phyloP scores from a whole-genome alignment of 2,888 invertebrate species.

The Phymatocera aterrima region DNA sequence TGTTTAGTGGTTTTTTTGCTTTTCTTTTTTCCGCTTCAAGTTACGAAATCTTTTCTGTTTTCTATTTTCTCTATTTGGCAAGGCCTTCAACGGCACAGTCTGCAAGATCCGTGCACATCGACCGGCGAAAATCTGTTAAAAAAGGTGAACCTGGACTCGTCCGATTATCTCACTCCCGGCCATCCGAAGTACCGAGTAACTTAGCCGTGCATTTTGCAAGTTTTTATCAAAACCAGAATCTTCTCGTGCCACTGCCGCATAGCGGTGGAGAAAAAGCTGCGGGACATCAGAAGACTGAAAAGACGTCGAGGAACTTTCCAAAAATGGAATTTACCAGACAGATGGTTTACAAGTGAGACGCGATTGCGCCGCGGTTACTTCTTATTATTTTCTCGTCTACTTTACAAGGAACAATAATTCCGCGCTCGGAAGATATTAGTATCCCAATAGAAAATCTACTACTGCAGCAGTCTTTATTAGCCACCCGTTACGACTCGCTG shows the following conservation, averaged over 20 bases:
- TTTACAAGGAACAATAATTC: neutral
- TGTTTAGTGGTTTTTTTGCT: neutral
- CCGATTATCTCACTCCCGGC: conserved; percentile 25
- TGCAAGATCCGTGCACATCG: neutral
- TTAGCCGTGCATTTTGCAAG: conserved; percentile 62
- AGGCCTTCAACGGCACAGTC: conserved; percentile 13
- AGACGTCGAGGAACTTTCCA: conserved; percentile 41
- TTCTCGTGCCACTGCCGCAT: conserved; percentile 2
- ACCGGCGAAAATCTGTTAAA: neutral
- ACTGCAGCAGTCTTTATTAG: neutral
- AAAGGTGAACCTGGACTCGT: neutral
- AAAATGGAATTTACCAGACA: conserved; percentile 61
- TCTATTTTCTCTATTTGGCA: neutral
- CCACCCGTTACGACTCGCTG: conserved; percentile 14
- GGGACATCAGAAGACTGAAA: neutral
- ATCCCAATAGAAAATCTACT: neutral
- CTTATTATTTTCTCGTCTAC: conserved; percentile 37
- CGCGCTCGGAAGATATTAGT: conserved; percentile 34
- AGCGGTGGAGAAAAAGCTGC: neutral
- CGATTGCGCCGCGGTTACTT: conserved; percentile 18
- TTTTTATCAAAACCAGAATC: conserved; percentile 54
- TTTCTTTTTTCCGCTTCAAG: neutral
- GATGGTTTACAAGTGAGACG: conserved; percentile 65
- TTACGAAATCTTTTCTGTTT: neutral
- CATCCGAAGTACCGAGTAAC: conserved; percentile 54